phyloP scores from a whole-genome alignment of 2,113 vertebrate genomes.

The Paramisgurnus dabryanus region DNA sequence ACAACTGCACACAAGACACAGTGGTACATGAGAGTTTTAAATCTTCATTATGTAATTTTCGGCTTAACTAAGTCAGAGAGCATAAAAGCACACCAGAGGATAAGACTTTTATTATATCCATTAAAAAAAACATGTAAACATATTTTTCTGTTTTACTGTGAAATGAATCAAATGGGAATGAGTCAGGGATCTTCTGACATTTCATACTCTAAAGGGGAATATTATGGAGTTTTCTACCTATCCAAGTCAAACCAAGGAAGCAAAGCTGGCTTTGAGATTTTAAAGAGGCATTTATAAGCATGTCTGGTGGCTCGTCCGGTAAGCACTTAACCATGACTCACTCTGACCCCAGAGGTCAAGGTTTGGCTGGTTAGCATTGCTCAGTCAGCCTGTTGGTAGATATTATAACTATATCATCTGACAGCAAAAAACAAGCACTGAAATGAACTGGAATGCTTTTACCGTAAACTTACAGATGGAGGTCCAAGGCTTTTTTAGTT shows the following conservation, averaged over 20 bases:
- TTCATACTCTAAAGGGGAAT: not conserved
- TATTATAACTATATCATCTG: no score
- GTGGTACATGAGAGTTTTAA: not conserved
- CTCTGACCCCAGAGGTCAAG: slow-evolving; percentile 1
- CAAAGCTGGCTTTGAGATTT: not conserved
- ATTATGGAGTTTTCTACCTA: not conserved
- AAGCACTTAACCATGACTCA: slow-evolving; percentile 35
- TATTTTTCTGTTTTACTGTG: not conserved
- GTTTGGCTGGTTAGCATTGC: no score
- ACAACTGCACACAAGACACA: not conserved
- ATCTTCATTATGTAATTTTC: not conserved
- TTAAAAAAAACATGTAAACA: not conserved
- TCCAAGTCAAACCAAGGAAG: not conserved
- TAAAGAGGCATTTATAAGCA: not conserved
- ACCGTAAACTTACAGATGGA: no score
- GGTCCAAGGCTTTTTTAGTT: no score
- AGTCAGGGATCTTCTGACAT: not conserved
- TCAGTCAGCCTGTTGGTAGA: no score
- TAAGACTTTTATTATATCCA: not conserved
- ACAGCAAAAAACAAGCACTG: no score
- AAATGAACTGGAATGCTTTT: no score
- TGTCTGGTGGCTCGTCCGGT: slow-evolving; percentile 23
- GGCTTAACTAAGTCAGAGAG: not conserved
- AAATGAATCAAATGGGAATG: no score
- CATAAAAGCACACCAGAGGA: not conserved